Evolutionary conservation across 2,888 invertebrate species (phyloP), one percentile per base, ranked within the genome.

Genomic region (Drosophila percnosoma): DNA sequence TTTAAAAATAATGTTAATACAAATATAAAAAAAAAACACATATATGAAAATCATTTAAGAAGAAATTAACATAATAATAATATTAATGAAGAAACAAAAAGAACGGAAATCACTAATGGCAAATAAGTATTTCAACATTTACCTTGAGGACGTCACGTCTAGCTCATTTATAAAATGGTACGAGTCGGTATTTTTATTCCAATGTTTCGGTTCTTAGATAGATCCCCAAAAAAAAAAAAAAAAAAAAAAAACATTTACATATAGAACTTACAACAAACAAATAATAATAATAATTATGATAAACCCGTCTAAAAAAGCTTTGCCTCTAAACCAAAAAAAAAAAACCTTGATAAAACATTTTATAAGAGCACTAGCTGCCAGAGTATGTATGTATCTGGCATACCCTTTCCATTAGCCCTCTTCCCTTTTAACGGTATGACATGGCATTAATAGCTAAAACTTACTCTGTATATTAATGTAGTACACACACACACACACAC

Each of bases 1-100:
- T 83, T 83, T 83, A 83, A 84, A 69, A 74, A 69, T 13, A 74
- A 49, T 64, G 54, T 55, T 73, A 70, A 78, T 42, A 58, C 40
- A 42, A 57, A 31, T 42, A 68, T 49, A 65, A 27, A 11, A 11
- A 59, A 11, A 59, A 29, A 29, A 4, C 29, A 31, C 21, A 48
- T 45, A 51, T 61, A 38, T 49, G 67, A 54, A 36, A 27, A 66
- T 49, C 27, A 40, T n/a, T 24, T 38, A 38, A 38, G 13, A n/a
- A 29, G 10, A 38, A 38, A 8, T 29, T 38, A 27, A 45, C 24
- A n/a, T n/a, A 55, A 27, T 38, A 38, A 38, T 38, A 55, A 38
- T 38, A 13, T 13, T 13, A 29, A 55, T 5, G 45, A 11, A 38
- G 11, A 4, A 5, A 29, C 6, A 6, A 6, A 1, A 6, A 21